Conservation (phyloP, 2,888 invertebrate genomes). For the Bombylius major region DNA sequence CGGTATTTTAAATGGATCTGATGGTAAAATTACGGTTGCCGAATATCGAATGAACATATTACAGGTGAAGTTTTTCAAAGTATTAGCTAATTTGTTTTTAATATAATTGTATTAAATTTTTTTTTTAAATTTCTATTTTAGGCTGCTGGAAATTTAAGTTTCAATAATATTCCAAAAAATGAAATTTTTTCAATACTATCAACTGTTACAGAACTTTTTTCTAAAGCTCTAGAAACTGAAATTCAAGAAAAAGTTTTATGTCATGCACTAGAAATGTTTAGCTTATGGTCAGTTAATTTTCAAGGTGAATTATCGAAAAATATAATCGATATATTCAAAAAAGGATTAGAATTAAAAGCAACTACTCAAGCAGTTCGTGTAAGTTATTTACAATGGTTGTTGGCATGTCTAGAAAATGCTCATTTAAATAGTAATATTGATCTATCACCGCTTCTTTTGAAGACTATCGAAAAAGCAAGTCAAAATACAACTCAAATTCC, state of each 20-base stretch:
- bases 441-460: conserved; percentile 51
- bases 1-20: conserved; percentile 71
- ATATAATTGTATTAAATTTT: neutral
- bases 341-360: conserved; percentile 60
- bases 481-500: conserved; percentile 60
- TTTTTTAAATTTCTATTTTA: conserved; percentile 17
- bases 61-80: conserved; percentile 37
- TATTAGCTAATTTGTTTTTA: conserved; percentile 13
- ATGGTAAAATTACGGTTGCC: conserved; percentile 79
- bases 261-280: conserved; percentile 66
- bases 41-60: conserved; percentile 81
- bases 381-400: conserved; percentile 64
- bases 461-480: conserved; percentile 61
- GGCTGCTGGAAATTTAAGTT: conserved; percentile 63
- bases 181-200: conserved; percentile 46
- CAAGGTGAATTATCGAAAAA: conserved; percentile 49
- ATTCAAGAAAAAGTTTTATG: conserved; percentile 85
- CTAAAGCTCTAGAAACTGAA: conserved; percentile 72
- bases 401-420: conserved; percentile 48
- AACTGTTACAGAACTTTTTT: conserved; percentile 51
- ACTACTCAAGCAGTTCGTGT: conserved; percentile 64
- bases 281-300: conserved; percentile 62
- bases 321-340: conserved; percentile 56
- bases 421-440: conserved; percentile 34
- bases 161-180: conserved; percentile 49